Conservation (phyloP, 2,888 invertebrate species). For the Protonemura montana region DNA sequence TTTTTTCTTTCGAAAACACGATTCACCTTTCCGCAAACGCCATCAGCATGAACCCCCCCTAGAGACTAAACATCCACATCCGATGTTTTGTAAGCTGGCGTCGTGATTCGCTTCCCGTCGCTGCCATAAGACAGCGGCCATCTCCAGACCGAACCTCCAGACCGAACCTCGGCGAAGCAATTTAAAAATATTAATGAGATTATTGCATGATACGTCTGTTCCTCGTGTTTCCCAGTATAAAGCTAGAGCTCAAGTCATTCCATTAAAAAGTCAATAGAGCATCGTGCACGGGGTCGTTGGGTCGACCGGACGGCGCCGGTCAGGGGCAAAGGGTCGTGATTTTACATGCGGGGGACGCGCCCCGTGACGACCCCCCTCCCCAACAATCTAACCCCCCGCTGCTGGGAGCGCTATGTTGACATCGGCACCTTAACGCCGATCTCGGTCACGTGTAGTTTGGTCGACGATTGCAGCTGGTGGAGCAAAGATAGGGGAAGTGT, state of each 20-base stretch:
- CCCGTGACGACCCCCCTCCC: too few species aligned
- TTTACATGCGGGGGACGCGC: conserved; percentile 15
- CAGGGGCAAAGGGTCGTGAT: conserved; percentile 4
- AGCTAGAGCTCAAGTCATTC: background rate
- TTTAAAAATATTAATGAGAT: conserved; percentile 37
- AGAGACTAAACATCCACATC: background rate
- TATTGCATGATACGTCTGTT: conserved; percentile 25
- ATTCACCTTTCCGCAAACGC: too few species aligned
- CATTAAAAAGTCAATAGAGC: conserved; percentile 20
- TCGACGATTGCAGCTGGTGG: background rate
- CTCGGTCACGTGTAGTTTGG: background rate
- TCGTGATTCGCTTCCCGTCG: too few species aligned
- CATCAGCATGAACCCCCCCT: background rate
- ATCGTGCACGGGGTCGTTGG: background rate
- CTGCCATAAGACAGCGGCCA: background rate
- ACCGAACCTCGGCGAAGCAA: background rate
- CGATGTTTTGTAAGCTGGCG: too few species aligned
- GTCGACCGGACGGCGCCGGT: background rate
- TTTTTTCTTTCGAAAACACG: too few species aligned
- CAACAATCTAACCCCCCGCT: conserved; percentile 8
- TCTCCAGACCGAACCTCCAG: background rate
- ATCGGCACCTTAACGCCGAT: background rate
- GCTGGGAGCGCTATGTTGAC: conserved; percentile 21
- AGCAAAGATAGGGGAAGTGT: too few species aligned
- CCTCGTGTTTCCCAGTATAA: background rate